Conservation (phyloP, 2,113 vertebrate species). For the Uropsilus gracilis region DNA sequence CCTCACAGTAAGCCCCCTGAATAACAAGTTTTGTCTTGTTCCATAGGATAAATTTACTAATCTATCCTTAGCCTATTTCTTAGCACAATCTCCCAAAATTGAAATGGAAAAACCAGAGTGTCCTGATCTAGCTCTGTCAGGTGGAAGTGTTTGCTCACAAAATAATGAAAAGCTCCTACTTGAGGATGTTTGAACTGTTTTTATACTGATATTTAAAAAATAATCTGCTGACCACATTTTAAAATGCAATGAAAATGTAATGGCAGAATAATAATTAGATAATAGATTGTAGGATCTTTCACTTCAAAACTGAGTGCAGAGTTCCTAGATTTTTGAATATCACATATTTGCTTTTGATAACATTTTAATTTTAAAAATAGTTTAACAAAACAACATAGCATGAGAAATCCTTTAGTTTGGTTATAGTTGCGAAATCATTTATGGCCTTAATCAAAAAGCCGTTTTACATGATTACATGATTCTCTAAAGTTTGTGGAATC, state of each 20-base stretch:
- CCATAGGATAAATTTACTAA: neutral
- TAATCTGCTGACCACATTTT: neutral
- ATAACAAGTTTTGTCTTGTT: constrained; percentile 45
- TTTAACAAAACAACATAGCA: constrained; percentile 5
- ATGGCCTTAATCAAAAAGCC: neutral
- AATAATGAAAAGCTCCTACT: neutral
- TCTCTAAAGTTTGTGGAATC: neutral
- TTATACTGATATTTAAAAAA: neutral
- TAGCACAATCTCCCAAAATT: neutral
- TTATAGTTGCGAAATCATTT: neutral
- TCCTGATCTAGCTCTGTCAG: neutral
- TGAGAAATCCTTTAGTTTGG: neutral
- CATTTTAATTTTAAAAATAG: constrained; percentile 20
- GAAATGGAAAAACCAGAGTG: constrained; percentile 24
- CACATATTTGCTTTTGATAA: neutral
- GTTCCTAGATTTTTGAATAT: neutral
- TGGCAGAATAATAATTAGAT: constrained; percentile 3
- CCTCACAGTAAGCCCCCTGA: too few relatives aligned
- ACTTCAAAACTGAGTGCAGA: constrained; percentile 44
- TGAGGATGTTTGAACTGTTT: neutral
- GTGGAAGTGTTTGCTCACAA: neutral
- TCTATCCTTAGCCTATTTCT: neutral
- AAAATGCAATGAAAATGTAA: constrained; percentile 31
- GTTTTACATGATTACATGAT: neutral
- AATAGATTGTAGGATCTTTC: constrained; percentile 10